Conservation (phyloP, 1,140 invertebrate species). For the Sipha flava region DNA sequence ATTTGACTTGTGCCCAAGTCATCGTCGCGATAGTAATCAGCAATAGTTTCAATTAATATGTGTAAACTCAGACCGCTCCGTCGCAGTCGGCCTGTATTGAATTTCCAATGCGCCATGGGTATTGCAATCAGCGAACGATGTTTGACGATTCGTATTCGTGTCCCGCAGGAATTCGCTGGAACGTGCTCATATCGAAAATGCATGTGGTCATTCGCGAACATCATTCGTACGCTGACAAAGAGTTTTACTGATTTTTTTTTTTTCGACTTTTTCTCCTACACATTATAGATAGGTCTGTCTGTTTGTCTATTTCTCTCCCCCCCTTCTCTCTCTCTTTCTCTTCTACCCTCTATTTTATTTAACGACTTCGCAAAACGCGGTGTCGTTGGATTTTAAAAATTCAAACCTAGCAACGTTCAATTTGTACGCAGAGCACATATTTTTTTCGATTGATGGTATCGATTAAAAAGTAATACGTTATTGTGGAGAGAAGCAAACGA, state of each 20-base stretch:
- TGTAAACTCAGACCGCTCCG: background rate
- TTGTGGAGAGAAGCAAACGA: background rate
- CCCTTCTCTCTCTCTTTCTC: background rate
- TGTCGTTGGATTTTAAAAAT: no score
- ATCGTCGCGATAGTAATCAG: background rate
- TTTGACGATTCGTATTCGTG: background rate
- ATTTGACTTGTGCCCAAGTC: background rate
- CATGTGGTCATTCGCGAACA: background rate
- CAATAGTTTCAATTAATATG: background rate
- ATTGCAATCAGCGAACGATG: background rate
- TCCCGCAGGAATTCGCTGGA: background rate
- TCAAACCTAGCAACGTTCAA: background rate
- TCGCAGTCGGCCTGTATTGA: background rate
- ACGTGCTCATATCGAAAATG: background rate
- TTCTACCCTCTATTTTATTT: no score
- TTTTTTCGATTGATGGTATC: background rate
- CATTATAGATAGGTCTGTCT: no score
- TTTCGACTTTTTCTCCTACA: no score
- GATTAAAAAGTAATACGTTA: background rate
- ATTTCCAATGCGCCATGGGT: background rate
- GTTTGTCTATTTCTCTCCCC: background rate
- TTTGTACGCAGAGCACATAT: background rate
- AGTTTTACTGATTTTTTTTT: background rate
- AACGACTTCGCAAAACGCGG: no score
- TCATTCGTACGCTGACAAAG: background rate